Conservation (phyloP, 2,113 vertebrate species). For the Ginglymostoma cirratum region DNA sequence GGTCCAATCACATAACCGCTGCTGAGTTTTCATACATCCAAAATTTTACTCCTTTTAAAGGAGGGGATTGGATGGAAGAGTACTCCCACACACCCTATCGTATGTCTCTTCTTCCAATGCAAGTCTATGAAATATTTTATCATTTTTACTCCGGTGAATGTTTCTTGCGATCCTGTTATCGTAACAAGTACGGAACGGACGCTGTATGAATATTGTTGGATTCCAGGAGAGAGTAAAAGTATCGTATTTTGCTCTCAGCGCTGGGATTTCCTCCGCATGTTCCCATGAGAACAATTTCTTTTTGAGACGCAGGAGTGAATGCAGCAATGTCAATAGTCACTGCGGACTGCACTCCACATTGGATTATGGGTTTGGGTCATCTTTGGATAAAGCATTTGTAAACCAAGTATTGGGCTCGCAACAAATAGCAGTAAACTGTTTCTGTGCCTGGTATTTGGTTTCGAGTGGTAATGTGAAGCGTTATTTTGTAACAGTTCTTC, state of each 20-base stretch:
- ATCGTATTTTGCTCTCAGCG: background rate
- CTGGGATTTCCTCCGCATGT: background rate
- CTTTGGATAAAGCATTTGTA: background rate
- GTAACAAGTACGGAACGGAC: background rate
- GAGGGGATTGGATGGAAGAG: background rate
- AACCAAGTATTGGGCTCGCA: background rate
- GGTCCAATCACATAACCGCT: background rate
- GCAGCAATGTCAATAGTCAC: background rate
- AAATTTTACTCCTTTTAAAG: background rate
- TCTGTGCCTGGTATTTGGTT: background rate
- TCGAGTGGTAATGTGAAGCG: background rate
- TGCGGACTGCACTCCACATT: background rate
- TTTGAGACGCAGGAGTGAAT: background rate
- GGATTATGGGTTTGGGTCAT: background rate
- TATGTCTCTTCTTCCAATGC: background rate
- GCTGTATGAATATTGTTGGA: background rate
- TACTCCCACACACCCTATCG: background rate
- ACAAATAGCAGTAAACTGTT: background rate
- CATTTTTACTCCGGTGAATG: background rate
- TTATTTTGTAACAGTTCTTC: background rate
- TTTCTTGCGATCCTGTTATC: background rate
- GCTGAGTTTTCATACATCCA: background rate
- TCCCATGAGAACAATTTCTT: background rate
- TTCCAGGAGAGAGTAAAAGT: background rate
- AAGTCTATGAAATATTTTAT: background rate